A percentile compares a stretch with the other conserved stretches of the same genome.
phyloP scores from a whole-genome alignment of 2,113 vertebrate genomes.

The Procavia capensis region DNA sequence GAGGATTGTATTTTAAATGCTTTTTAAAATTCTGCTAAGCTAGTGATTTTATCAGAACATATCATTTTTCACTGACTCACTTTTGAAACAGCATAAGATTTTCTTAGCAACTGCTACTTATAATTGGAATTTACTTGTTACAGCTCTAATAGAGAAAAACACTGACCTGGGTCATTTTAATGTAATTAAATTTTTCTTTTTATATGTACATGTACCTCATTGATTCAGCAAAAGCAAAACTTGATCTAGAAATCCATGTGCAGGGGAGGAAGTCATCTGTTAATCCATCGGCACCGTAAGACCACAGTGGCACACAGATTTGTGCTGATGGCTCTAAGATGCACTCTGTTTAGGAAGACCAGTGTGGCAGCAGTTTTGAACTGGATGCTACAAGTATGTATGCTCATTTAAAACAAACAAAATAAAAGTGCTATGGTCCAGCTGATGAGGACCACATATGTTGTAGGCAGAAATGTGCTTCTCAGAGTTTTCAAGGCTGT shows the following conservation, averaged over 20 bases:
- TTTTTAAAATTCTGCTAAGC: constrained; percentile 72
- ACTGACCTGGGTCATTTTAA: background rate
- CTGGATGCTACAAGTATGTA: background rate
- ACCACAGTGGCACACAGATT: background rate
- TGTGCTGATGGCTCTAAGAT: background rate
- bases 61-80: constrained; percentile 61
- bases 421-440: too few relatives aligned
- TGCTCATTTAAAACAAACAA: too few relatives aligned
- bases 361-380: constrained; percentile 18
- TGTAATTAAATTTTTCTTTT: constrained; percentile 43
- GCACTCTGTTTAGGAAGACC: background rate
- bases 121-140: constrained; percentile 59
- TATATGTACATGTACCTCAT: background rate
- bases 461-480: too few relatives aligned
- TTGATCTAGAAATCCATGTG: background rate
- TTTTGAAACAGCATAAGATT: constrained; percentile 76
- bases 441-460: too few relatives aligned
- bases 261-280: background rate
- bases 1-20: constrained; percentile 31
- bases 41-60: constrained; percentile 56
- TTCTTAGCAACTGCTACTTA: constrained; percentile 66
- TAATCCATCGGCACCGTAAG: background rate
- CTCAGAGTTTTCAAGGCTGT: too few relatives aligned
- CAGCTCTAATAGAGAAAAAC: constrained; percentile 67
- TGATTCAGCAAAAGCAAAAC: constrained; percentile 61